Evolutionary conservation across 2,797 vertebrate genomes (phyloP).

Genomic region (Bucorvus abyssinicus): DNA sequence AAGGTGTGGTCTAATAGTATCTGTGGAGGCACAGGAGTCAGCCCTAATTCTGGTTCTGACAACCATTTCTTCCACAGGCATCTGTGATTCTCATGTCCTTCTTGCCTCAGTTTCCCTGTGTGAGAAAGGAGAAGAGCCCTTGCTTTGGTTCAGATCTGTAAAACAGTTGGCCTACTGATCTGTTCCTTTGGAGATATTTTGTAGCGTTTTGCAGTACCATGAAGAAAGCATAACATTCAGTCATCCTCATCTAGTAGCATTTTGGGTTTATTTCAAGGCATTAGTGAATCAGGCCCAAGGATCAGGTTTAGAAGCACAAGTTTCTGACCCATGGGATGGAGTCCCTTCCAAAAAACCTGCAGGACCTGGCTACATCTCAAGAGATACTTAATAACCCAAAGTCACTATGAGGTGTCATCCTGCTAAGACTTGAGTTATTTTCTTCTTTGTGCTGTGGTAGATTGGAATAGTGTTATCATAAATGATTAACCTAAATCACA

Average conservation of each 20-base stretch:
- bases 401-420: not conserved
- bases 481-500: not conserved
- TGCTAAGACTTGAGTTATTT: not conserved
- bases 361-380: not conserved
- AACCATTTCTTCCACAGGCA: not conserved
- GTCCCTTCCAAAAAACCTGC: not conserved
- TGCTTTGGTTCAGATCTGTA: not conserved
- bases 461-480: not conserved
- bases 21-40: not conserved
- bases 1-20: slow-evolving; percentile 37
- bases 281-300: not conserved
- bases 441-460: not conserved
- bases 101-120: not conserved
- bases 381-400: not conserved
- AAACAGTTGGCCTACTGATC: not conserved
- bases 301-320: not conserved
- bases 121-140: not conserved
- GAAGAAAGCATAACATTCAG: not conserved
- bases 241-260: not conserved
- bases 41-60: not conserved
- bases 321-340: not conserved
- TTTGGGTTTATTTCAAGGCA: not conserved
- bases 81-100: not conserved
- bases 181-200: not conserved
- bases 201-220: not conserved